phyloP scores from a whole-genome alignment of 2,888 invertebrate species.

The Enchytraeus crypticus region DNA sequence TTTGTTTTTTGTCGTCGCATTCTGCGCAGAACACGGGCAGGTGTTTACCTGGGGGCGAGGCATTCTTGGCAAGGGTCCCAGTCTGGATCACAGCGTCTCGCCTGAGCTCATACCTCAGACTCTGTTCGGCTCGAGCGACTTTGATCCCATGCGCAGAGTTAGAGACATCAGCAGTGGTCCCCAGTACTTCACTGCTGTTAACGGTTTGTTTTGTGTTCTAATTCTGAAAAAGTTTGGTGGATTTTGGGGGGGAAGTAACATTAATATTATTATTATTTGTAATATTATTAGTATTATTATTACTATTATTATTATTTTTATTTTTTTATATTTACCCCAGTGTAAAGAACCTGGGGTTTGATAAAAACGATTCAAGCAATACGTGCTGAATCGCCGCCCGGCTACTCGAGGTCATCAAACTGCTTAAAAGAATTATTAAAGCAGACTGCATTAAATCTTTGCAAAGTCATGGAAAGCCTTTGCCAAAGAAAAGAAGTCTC shows the following conservation, averaged over 20 bases:
- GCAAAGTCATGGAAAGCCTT: too few relatives aligned
- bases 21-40: constrained; percentile 67
- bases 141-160: constrained; percentile 62
- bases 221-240: neutral
- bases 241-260: too few relatives aligned
- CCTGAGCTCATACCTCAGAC: constrained; percentile 70
- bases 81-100: constrained; percentile 57
- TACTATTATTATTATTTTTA: neutral
- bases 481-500: too few relatives aligned
- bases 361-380: too few relatives aligned
- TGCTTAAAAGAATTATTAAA: too few relatives aligned
- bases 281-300: too few relatives aligned
- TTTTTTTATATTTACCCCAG: neutral
- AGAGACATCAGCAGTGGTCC: constrained; percentile 40
- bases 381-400: too few relatives aligned
- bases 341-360: too few relatives aligned
- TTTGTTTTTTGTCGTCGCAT: too few relatives aligned
- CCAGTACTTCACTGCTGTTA: constrained; percentile 71
- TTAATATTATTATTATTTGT: too few relatives aligned
- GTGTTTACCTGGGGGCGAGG: constrained; percentile 92
- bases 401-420: too few relatives aligned
- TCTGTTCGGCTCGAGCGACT: constrained; percentile 77
- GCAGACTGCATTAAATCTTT: too few relatives aligned
- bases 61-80: constrained; percentile 77
- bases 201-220: constrained; percentile 49